Evolutionary conservation across 2,888 invertebrate genomes (phyloP).

Genomic region (Drosophila nr. perissopoda): DNA sequence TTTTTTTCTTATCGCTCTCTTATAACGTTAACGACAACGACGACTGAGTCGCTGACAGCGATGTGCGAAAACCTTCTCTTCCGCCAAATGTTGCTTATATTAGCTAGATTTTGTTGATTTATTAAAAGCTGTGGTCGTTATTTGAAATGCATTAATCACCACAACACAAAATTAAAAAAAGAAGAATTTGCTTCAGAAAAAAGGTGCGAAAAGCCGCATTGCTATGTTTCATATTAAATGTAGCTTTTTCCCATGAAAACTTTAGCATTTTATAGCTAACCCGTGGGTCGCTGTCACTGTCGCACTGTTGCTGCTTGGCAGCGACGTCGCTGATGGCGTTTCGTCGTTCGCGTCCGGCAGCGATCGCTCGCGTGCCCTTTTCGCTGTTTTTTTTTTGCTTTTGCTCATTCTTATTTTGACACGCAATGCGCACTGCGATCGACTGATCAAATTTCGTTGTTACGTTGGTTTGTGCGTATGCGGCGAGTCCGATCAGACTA

Average conservation of each 20-base stretch:
- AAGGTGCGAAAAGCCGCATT: neutral
- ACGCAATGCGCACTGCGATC: constrained; percentile 46
- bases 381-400: constrained; percentile 49
- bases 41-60: neutral
- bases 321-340: constrained; percentile 23
- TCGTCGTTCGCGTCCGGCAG: constrained; percentile 29
- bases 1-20: constrained; percentile 40
- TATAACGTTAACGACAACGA: constrained; percentile 39
- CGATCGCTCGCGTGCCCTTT: constrained; percentile 68
- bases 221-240: neutral
- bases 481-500: constrained; percentile 8
- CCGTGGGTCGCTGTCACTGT: constrained; percentile 17
- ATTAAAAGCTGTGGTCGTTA: neutral
- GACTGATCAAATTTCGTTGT: constrained; percentile 53
- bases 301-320: constrained; percentile 38
- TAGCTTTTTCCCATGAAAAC: constrained; percentile 6
- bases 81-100: neutral
- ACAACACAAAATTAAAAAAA: no score
- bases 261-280: constrained; percentile 1
- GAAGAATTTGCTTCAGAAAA: neutral
- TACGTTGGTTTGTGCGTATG: constrained; percentile 50
- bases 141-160: neutral
- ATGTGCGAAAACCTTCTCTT: no score
- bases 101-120: neutral
- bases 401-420: constrained; percentile 77